Percentiles rank a stretch among this genome's conserved stretches.
phyloP scores from a whole-genome alignment of 1,140 invertebrate species.

The Orchesella cincta region DNA sequence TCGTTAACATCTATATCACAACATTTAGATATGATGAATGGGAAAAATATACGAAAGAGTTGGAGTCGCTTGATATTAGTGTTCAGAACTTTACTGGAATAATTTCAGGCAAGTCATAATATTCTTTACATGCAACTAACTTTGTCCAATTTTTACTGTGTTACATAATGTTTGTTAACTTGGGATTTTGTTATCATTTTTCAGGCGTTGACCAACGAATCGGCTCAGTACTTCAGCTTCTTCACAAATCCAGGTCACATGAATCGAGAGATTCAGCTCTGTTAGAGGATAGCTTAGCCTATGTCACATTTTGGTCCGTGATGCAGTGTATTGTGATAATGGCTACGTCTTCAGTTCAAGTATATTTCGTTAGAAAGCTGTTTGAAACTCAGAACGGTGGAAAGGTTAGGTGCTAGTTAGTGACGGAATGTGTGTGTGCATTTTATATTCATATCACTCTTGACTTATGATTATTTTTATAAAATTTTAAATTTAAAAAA shows the following conservation, averaged over 20 bases:
- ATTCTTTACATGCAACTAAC: neutral
- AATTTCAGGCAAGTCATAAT: constrained; percentile 53
- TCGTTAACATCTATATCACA: constrained; percentile 90
- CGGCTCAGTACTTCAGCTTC: constrained; percentile 44
- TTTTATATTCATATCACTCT: neutral
- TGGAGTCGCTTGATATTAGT: constrained; percentile 81
- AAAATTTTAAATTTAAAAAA: too few species aligned
- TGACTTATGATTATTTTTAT: neutral
- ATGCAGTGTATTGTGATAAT: constrained; percentile 49
- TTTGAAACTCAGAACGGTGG: constrained; percentile 42
- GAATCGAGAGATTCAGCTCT: constrained; percentile 49
- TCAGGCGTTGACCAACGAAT: constrained; percentile 48
- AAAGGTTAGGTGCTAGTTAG: constrained; percentile 36
- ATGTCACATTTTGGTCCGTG: constrained; percentile 51
- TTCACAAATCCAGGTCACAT: constrained; percentile 44
- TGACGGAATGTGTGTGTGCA: neutral
- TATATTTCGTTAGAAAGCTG: constrained; percentile 49
- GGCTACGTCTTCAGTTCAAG: constrained; percentile 43
- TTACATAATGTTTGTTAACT: neutral
- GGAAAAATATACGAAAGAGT: constrained; percentile 86
- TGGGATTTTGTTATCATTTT: neutral
- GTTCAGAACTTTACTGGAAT: constrained; percentile 80
- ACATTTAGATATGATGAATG: constrained; percentile 90
- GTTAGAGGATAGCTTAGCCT: constrained; percentile 47
- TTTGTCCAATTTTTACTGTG: neutral